Base-by-base conservation (phyloP, 2,888 invertebrate species). In the Pteria penguin region DNA sequence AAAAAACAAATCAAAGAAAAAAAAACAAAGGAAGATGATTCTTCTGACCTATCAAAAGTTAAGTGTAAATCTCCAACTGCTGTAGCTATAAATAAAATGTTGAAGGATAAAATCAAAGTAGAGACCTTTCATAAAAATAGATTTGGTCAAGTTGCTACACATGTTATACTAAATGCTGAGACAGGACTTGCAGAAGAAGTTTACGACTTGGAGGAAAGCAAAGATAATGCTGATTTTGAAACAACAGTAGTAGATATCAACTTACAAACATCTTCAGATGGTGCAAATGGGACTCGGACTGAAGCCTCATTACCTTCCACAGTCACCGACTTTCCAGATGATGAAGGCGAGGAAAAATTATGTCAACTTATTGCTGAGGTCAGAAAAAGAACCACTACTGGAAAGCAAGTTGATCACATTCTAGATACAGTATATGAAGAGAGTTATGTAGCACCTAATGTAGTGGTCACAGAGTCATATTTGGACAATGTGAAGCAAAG, bases 81-180 rank as follows among this genome's bases (percentile, higher is more conserved):
- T 45, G 18, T 14, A 18, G 45, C 45, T 0, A 8, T 45, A 14
- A 45, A 45, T 18, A 45, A 45, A 18, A 45, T 14, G 18, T 18
- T 45, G 18, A 8, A 18, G 0, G 33, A 68, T 31, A 57, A 68
- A 29, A 68, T 68, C 27, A 68, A 32, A 31, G 55, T 68, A 18
- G 68, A 68, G n/a, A 68, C 68, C 11, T 57, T 68, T 58, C 57
- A 68, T 24, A n/a, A 57, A 8, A 57, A 31, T 22, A 24, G 8
- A 24, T 18, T 29, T 60, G 60, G 60, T 4, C 31, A 33, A 5
- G 26, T 57, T 22, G 57, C 57, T 22, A 68, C 68, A 29, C 52
- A 57, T 2, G 52, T 68, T 57, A 3, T 57, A 8, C 0, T 14
- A 8, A 45, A 45, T 45, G 8, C 11, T 45, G 11, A 45, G 1